Percentiles rank a stretch among this genome's conserved stretches.
Conservation (phyloP, 2,113 vertebrate species). For the Natator depressus region DNA sequence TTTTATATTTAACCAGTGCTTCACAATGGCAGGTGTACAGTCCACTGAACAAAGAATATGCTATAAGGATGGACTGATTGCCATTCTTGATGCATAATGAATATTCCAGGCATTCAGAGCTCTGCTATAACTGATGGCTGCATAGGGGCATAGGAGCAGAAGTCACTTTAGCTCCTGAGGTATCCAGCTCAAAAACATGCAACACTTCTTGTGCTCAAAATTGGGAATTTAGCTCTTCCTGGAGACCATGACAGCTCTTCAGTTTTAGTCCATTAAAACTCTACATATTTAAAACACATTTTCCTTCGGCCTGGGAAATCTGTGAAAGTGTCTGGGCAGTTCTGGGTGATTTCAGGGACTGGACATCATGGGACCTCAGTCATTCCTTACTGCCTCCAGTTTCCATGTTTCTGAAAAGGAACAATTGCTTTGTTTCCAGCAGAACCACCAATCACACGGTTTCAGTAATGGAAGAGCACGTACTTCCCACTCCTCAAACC, state of each 20-base stretch:
- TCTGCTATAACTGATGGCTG: not conserved
- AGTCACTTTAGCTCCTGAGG: not conserved
- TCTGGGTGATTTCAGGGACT: not conserved
- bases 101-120: not conserved
- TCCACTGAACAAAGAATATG: not conserved
- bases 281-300: not conserved
- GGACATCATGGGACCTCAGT: not conserved
- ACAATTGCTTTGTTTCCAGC: not conserved
- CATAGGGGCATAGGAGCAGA: not conserved
- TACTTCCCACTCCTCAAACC: not conserved
- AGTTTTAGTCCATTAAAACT: not conserved
- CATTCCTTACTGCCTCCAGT: not conserved
- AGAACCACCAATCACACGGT: not conserved
- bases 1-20: not conserved
- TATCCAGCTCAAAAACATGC: not conserved
- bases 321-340: not conserved
- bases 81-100: not conserved
- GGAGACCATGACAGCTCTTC: not conserved
- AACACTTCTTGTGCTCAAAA: not conserved
- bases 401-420: not conserved
- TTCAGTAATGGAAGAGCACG: not conserved
- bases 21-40: not conserved
- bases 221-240: not conserved
- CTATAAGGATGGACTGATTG: not conserved
- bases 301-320: not conserved